Evolutionary conservation across 2,888 invertebrate genomes (phyloP).

Genomic region (Drosophila ustulata): DNA sequence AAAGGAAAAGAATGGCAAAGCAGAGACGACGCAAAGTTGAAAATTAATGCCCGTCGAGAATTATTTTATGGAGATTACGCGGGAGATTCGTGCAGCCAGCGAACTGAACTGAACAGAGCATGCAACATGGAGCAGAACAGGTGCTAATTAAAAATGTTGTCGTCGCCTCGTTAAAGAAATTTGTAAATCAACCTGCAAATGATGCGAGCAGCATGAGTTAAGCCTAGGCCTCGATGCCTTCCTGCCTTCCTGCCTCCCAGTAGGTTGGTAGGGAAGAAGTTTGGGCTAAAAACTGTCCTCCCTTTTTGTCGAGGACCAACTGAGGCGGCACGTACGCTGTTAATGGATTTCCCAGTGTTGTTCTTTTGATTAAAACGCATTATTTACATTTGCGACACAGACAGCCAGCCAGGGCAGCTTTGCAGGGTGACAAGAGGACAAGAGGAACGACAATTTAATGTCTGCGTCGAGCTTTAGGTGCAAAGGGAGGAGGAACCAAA

Average conservation of each 20-base stretch:
- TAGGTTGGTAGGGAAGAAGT: not conserved
- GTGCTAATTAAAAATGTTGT: conserved; percentile 84
- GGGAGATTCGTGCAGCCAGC: conserved; percentile 35
- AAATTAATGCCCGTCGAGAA: conserved; percentile 56
- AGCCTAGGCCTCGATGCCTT: conserved; percentile 13
- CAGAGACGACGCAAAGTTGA: conserved; percentile 46
- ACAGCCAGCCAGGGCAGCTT: not conserved
- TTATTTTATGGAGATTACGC: conserved; percentile 61
- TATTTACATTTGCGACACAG: conserved; percentile 67
- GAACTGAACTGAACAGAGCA: too few species aligned
- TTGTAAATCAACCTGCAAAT: conserved; percentile 71
- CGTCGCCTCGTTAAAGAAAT: conserved; percentile 83
- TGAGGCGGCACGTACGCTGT: conserved; percentile 86
- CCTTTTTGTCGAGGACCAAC: not conserved
- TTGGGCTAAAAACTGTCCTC: not conserved
- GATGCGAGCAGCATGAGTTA: conserved; percentile 48
- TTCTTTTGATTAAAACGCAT: conserved; percentile 68
- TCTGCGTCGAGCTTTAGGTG: conserved; percentile 18
- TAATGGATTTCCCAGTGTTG: conserved; percentile 70
- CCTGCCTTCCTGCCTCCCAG: too few species aligned
- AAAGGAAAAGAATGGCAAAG: conserved; percentile 3
- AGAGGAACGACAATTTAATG: conserved; percentile 13
- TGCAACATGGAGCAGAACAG: conserved; percentile 55
- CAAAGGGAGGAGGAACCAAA: not conserved
- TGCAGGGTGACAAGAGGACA: not conserved